phyloP scores from a whole-genome alignment of 1,140 invertebrate species.

The Bradysia coprophila region DNA sequence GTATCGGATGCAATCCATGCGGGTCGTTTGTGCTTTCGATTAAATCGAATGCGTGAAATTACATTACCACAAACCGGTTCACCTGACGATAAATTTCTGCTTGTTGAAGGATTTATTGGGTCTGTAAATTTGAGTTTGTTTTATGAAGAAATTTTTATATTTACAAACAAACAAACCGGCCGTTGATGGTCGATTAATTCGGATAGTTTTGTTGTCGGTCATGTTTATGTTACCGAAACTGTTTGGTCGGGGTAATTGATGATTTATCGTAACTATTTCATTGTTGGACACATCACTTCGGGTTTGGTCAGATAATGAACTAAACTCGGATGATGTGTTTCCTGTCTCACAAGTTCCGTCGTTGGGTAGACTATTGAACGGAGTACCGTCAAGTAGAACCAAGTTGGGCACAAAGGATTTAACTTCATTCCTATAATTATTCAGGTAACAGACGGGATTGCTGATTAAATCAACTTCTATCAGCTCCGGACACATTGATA shows the following conservation, averaged over 20 bases:
- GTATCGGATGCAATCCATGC: neutral
- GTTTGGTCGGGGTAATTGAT: too few species aligned
- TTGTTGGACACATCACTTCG: neutral
- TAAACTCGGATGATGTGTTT: neutral
- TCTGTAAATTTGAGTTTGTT: neutral
- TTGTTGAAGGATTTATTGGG: neutral
- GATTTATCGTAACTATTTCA: neutral
- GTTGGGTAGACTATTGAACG: conserved; percentile 4
- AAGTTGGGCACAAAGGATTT: conserved; percentile 22
- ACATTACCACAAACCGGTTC: conserved; percentile 2
- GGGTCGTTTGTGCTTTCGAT: neutral
- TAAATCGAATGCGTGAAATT: neutral
- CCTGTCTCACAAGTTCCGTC: neutral
- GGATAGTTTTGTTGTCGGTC: too few species aligned
- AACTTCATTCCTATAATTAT: conserved; percentile 20
- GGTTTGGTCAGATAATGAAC: neutral
- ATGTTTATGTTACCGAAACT: too few species aligned
- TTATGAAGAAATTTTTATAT: neutral
- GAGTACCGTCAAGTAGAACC: conserved; percentile 20
- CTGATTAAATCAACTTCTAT: conserved; percentile 22
- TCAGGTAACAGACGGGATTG: conserved; percentile 21
- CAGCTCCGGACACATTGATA: conserved; percentile 24
- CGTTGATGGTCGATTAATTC: neutral
- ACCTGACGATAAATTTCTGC: neutral
- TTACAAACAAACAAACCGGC: neutral